Base-by-base conservation (phyloP, 2,888 invertebrate species). In the Acholoe squamosa region DNA sequence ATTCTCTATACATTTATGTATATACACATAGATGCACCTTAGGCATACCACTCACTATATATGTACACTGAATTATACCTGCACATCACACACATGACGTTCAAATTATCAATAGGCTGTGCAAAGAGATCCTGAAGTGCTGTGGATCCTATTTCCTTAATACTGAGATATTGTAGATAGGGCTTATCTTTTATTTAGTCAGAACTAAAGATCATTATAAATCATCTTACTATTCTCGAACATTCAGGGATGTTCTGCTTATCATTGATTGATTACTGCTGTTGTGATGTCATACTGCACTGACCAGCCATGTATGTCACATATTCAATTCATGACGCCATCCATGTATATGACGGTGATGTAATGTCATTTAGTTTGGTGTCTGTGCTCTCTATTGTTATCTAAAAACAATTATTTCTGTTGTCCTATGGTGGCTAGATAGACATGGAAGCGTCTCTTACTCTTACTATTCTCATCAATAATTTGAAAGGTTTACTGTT, bases 41-140 rank as follows among this genome's bases (percentile, higher is more conserved):
- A 80, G 80, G 16, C 43, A 1, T 34, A 33, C 71, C 31, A 14
- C 7, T n/a, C n/a, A n/a, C n/a, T n/a, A n/a, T 71, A 3, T 71
- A 28, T 28, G 43, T 43, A 43, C 43, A 43, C 43, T 43, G 10
- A 43, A 43, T 43, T 7, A n/a, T n/a, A 43, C n/a, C 25, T 80
- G 19, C 43, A 80, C 80, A 1, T 33, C 10, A 33, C 34, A 80
- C 80, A 80, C 80, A 25, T 16, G 80, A 33, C 80, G 80, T 80
- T 80, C 80, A 33, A 80, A 16, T 16, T 34, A 43, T 43, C 43
- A 43, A 43, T 80, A 80, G 80, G 71, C 71, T 71, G 71, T 71
- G 71, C 71, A 71, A 28, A n/a, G n/a, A n/a, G 71, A 61, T n/a
- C 61, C n/a, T 3, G 61, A n/a, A 19, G 3, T 1, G 3, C 1